Evolutionary conservation across 2,113 vertebrate genomes (phyloP).

Genomic region (western clawed frog (Xenopus tropicalis)): DNA sequence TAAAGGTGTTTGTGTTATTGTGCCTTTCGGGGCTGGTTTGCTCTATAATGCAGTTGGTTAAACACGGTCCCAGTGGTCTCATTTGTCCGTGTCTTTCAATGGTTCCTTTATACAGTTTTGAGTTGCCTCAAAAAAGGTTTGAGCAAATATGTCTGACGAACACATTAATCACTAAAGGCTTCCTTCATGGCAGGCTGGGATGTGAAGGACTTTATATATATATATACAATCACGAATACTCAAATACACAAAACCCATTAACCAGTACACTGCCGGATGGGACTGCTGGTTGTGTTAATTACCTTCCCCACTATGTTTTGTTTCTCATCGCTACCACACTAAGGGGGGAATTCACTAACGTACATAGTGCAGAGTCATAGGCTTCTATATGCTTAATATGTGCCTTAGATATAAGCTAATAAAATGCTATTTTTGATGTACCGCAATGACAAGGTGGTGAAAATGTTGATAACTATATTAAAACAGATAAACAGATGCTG

Average conservation of each 20-base stretch:
- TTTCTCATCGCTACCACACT: no score
- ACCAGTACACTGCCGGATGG: not conserved
- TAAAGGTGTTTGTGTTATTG: not conserved
- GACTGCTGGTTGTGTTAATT: not conserved
- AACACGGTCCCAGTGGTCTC: slow-evolving; percentile 5
- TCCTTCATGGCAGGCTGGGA: slow-evolving; percentile 23
- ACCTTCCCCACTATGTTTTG: no score
- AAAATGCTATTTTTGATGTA: no score
- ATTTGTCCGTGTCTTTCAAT: slow-evolving; percentile 25
- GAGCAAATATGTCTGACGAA: slow-evolving; percentile 25
- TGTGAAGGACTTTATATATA: slow-evolving; percentile 33
- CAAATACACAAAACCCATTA: not conserved
- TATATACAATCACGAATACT: not conserved
- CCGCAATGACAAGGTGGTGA: no score
- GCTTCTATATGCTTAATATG: no score
- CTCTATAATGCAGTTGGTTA: slow-evolving; percentile 2
- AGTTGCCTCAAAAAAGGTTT: slow-evolving; percentile 33
- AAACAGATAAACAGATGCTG: not conserved
- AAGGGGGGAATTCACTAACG: no score
- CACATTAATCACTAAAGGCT: slow-evolving; percentile 34
- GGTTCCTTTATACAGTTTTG: slow-evolving; percentile 36
- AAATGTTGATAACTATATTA: no score
- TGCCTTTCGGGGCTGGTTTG: not conserved
- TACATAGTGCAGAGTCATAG: no score
- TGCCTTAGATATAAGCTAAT: no score